Evolutionary conservation across 2,113 vertebrate genomes (phyloP), one percentile per base, ranked within the genome.

Genomic region (Podarcis cretensis): DNA sequence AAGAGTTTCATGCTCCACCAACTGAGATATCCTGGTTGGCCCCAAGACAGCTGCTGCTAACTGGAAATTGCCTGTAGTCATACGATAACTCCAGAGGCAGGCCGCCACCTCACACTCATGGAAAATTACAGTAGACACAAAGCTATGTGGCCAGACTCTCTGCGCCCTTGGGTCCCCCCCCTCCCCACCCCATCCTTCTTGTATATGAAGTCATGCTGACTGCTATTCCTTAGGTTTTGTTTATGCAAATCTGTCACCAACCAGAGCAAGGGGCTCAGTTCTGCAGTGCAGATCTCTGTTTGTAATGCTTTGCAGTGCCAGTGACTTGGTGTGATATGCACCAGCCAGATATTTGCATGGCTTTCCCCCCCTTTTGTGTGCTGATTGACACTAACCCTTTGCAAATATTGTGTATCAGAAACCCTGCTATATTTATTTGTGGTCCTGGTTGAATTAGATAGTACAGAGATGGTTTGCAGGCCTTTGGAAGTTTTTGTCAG

Each of bases 171-270:
- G 84, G 27, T 23, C 20, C 4, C 8, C 77, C n/a, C 81, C 9
- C 80, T 18, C 2, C 4, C 43, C 18, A 10, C 21, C 69, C 23
- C 40, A 43, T 59, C 4, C 4, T 37, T 79, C 84, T 89, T 87
- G 37, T 75, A 81, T 75, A 32, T 85, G 57, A 69, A 93, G 66
- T 69, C 80, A 90, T 40, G 76, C 88, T 84, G 81, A 79, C 43
- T 74, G 68, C 87, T 0, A 0, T 79, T 88, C 83, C 88, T 92
- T 78, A 54, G 77, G 80, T 68, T 96, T 93, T 95, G 89, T 93
- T 59, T 95, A 94, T 86, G 91, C 86, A 95, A 95, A 95, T 35
- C 16, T 13, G 30, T 3, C 16, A 88, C 32, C 81, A 91, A 81
- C 71, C 80, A 30, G 69, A 6, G 9, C 27, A 37, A 23, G 89